Base-by-base conservation (phyloP, 2,797 vertebrate species). In the Morus bassanus region DNA sequence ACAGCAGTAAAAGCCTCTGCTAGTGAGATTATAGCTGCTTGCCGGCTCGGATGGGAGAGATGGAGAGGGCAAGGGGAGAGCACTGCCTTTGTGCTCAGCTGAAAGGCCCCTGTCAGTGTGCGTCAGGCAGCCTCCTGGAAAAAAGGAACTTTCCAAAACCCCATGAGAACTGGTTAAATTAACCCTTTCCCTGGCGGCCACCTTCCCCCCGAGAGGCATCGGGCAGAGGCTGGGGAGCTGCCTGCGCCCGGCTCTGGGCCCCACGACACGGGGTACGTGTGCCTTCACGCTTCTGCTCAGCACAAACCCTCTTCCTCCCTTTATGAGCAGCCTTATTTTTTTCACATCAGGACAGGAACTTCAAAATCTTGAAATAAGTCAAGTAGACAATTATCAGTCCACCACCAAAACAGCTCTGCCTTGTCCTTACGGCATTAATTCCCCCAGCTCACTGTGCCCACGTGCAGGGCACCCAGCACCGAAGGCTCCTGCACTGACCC, bases 21-120 rank as follows among this genome's bases (percentile, higher is more conserved):
- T 93, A 97, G 93, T 98, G 97, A 98, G 97, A 97, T 97, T 96
- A 97, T 97, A 89, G 96, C 82, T 51, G 95, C 91, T 91, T 18
- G 82, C 72, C 80, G 95, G 95, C 88, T 78, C 17, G 41, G 84
- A 65, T 18, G 88, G 74, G 89, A 79, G 94, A 72, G 72, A 51
- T 28, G 77, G 64, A 14, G 91, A 95, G 95, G 94, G 95, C 96
- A 95, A 50, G 69, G 75, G 81, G 85, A 81, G 88, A 93, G 89
- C 53, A 0, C 46, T 54, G 95, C 93, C 93, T 95, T 96, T 95
- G 96, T 96, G 94, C 74, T 22, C 67, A 23, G 81, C 93, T 96
- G 92, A 96, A 97, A 96, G 94, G 87, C 73, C 48, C 87, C 91
- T 96, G 95, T 94, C 95, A 95, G 37, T 48, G 82, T 39, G 0